phyloP scores from a whole-genome alignment of 2,113 vertebrate genomes.

The Sinocyclocheilus anshuiensis region DNA sequence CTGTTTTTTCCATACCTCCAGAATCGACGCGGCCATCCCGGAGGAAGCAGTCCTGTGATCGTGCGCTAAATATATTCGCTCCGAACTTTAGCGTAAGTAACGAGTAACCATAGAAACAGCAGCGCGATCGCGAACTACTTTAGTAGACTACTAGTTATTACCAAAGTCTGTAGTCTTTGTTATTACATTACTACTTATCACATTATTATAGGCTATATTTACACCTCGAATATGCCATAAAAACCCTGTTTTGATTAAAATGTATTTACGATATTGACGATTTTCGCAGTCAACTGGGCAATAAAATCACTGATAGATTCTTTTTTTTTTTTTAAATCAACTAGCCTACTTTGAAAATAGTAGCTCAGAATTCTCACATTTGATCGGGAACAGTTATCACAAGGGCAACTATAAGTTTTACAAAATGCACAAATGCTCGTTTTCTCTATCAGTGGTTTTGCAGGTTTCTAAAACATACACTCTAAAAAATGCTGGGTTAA shows the following conservation, averaged over 20 bases:
- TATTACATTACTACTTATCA: neutral
- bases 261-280: neutral
- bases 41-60: conserved; percentile 75
- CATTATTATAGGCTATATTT: neutral
- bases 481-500: too few species aligned
- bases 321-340: too few species aligned
- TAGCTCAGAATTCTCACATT: neutral
- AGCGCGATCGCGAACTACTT: neutral
- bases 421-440: neutral
- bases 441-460: neutral
- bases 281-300: too few species aligned
- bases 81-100: neutral
- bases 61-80: neutral
- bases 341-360: too few species aligned
- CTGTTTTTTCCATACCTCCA: conserved; percentile 77
- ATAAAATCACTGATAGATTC: too few species aligned
- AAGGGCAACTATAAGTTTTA: neutral
- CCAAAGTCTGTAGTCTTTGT: too few species aligned
- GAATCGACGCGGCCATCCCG: conserved; percentile 84
- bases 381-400: neutral
- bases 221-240: too few species aligned
- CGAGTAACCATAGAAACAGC: neutral
- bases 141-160: neutral
- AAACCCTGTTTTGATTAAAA: neutral
- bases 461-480: neutral